Percentiles rank a stretch among this genome's conserved stretches.
These are phyloP conservation scores for Hydrozoanthus tunicans DNA, from an alignment of 64 coral and sea anemone species.

Conservation along the genomic window DNA sequence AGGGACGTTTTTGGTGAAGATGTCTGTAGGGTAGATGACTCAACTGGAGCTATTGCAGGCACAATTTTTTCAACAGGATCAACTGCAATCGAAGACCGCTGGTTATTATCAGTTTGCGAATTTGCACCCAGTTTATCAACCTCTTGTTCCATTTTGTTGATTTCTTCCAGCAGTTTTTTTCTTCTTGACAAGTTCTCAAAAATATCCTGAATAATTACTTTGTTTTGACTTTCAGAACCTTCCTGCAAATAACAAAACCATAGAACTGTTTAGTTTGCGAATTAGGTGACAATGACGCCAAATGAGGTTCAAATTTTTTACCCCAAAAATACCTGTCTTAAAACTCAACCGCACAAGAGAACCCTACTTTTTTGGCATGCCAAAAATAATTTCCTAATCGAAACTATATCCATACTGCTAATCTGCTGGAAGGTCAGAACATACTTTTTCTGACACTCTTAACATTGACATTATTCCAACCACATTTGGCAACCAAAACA, in stretches of 20 bases:
- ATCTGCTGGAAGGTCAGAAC: no score
- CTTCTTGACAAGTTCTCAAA: constrained; percentile 64
- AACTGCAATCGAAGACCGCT: not conserved
- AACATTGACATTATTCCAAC: no score
- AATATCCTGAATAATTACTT: constrained; percentile 74
- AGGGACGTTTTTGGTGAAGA: not conserved
- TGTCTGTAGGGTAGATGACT: not conserved
- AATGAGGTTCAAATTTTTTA: no score
- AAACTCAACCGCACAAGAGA: no score
- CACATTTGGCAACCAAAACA: no score
- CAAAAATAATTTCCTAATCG: no score
- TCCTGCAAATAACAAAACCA: constrained; percentile 32
- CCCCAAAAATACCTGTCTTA: no score
- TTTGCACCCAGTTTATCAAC: constrained; percentile 38
- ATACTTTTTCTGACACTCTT: no score
- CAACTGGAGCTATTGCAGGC: not conserved
- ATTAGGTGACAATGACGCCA: not conserved
- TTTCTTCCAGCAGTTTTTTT: constrained; percentile 73
- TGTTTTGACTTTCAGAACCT: constrained; percentile 38
- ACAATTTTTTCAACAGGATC: not conserved
- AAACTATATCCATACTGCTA: no score
- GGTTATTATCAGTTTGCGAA: not conserved
- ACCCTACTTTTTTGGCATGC: no score
- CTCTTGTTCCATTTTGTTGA: constrained; percentile 74
- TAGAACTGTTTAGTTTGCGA: not conserved